A percentile compares a stretch with the other conserved stretches of the same genome.
Evolutionary conservation across 2,113 vertebrate species (phyloP).

Genomic region (Macrotis lagotis): DNA sequence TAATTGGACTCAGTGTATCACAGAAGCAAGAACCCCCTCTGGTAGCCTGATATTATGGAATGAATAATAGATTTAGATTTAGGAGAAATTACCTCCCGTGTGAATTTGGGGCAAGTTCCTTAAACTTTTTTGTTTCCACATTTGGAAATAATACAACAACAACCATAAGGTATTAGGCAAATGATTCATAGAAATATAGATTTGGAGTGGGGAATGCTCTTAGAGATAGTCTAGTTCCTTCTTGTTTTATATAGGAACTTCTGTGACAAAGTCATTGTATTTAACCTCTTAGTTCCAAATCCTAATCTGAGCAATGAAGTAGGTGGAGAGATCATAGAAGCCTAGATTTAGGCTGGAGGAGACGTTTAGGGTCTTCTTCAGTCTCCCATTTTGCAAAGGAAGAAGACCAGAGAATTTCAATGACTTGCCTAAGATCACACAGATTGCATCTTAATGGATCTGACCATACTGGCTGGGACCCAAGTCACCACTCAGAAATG

Average conservation of each 20-base stretch:
- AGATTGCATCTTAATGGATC: neutral
- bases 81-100: neutral
- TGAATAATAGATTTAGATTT: neutral
- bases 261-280: neutral
- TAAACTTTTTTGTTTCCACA: neutral
- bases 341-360: neutral
- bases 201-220: neutral
- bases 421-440: neutral
- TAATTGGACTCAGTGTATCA: slow-evolving; percentile 27
- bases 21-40: neutral
- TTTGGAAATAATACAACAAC: neutral
- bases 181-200: neutral
- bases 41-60: neutral
- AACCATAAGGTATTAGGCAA: neutral
- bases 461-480: neutral
- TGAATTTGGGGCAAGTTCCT: neutral
- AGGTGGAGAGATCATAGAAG: neutral
- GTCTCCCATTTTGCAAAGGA: neutral
- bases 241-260: neutral
- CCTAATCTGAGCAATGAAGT: neutral
- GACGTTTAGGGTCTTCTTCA: neutral
- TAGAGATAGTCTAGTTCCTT: neutral
- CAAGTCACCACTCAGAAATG: neutral
- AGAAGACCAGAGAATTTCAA: neutral
- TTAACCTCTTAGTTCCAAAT: neutral